Evolutionary conservation across 2,888 invertebrate genomes (phyloP).

Genomic region (Pardosa pseudoannulata): DNA sequence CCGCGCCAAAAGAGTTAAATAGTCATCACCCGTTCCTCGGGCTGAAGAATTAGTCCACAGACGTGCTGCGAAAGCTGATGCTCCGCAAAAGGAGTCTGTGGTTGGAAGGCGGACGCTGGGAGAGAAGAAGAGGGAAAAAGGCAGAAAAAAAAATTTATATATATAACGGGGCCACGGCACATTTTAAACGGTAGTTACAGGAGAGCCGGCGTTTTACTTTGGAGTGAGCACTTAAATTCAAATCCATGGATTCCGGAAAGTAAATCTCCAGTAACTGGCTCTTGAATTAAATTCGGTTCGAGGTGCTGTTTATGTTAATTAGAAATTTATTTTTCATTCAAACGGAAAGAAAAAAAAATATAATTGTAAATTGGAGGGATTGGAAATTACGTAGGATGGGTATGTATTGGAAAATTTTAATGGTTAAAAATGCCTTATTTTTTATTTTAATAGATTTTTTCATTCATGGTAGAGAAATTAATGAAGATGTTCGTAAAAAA

Average conservation of each 20-base stretch:
- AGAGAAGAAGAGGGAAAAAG: neutral
- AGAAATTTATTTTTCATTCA: too few relatives aligned
- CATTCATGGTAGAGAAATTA: too few relatives aligned
- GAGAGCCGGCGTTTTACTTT: neutral
- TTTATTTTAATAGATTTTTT: too few relatives aligned
- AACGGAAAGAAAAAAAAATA: too few relatives aligned
- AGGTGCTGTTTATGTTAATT: too few relatives aligned
- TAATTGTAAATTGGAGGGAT: too few relatives aligned
- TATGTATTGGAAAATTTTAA: too few relatives aligned
- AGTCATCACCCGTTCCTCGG: constrained; percentile 58
- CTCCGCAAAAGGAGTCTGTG: neutral
- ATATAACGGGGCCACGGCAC: neutral
- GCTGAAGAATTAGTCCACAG: constrained; percentile 19
- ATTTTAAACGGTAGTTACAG: constrained; percentile 19
- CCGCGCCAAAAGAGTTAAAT: constrained; percentile 66
- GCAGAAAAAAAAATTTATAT: neutral
- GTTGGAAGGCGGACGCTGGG: neutral
- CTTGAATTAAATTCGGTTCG: too few relatives aligned
- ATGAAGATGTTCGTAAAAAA: too few relatives aligned
- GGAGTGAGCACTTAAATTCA: constrained; percentile 8
- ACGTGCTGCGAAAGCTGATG: constrained; percentile 38
- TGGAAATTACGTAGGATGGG: too few relatives aligned
- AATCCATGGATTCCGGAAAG: neutral
- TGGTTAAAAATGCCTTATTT: too few relatives aligned
- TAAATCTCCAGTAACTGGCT: neutral